Conservation (phyloP, 2,113 vertebrate genomes). For the Gobius niger region DNA sequence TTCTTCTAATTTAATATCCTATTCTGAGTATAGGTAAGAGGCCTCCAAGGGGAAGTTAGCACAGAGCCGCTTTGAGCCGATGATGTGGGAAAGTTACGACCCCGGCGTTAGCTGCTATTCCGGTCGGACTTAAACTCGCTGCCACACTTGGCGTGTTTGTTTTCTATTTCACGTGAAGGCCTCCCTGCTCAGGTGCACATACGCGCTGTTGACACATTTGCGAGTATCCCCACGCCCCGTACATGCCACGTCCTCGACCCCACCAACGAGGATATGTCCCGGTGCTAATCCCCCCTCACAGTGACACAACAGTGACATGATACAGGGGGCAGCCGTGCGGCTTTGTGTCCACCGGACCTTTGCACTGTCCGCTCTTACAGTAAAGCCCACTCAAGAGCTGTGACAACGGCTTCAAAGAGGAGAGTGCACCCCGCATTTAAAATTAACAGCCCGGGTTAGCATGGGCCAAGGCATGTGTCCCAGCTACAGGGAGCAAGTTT, state of each 20-base stretch:
- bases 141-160: constrained; percentile 1
- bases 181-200: constrained; percentile 29
- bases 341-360: constrained; percentile 71
- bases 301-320: constrained; percentile 67
- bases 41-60: constrained; percentile 32
- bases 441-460: constrained; percentile 49
- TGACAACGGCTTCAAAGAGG: constrained; percentile 64
- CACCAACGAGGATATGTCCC: constrained; percentile 61
- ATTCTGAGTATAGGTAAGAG: constrained; percentile 51
- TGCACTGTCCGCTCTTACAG: constrained; percentile 70
- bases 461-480: constrained; percentile 30
- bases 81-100: constrained; percentile 30
- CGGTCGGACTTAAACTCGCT: constrained; percentile 27
- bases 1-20: constrained; percentile 55
- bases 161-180: constrained; percentile 21
- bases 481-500: constrained; percentile 24
- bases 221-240: constrained; percentile 30
- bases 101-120: constrained; percentile 45
- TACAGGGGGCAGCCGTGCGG: constrained; percentile 66
- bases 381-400: constrained; percentile 66
- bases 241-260: constrained; percentile 70
- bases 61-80: constrained; percentile 40
- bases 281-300: constrained; percentile 66
- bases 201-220: constrained; percentile 25
- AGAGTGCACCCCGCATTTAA: constrained; percentile 63